These are phyloP conservation scores for Gymnorhina tibicen DNA, from an alignment of 2,113 vertebrate species.

Conservation along the genomic window DNA sequence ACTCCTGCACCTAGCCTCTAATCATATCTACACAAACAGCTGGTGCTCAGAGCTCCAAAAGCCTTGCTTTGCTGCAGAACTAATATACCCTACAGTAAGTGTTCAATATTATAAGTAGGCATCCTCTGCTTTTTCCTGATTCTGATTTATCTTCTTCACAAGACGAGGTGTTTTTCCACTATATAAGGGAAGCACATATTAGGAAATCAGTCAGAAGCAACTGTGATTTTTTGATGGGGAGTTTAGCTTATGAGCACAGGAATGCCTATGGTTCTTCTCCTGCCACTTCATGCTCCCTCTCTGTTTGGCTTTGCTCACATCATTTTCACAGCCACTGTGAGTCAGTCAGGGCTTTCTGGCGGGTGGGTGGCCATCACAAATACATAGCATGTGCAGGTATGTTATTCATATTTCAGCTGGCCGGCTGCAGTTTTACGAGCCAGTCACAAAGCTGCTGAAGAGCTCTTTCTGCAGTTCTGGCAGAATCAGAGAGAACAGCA, in stretches of 20 bases:
- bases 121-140: neutral
- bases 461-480: conserved; percentile 13
- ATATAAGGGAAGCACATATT: neutral
- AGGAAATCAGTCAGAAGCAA: neutral
- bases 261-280: neutral
- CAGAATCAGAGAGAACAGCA: conserved; percentile 10
- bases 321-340: neutral
- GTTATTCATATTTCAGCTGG: neutral
- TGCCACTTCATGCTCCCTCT: neutral
- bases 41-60: neutral
- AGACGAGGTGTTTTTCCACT: neutral
- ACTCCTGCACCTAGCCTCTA: neutral
- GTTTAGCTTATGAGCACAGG: neutral
- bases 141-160: neutral
- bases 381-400: neutral
- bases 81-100: neutral
- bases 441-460: neutral
- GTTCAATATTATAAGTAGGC: neutral
- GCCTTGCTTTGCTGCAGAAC: neutral
- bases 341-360: neutral
- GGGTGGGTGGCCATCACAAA: neutral
- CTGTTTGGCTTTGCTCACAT: neutral
- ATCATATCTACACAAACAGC: neutral
- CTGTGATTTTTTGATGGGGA: neutral
- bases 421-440: neutral